A percentile compares a stretch with the other conserved stretches of the same genome.
These are phyloP conservation scores for Conus betulinus DNA, from an alignment of 1,140 invertebrate genomes.

Conservation along the genomic window DNA sequence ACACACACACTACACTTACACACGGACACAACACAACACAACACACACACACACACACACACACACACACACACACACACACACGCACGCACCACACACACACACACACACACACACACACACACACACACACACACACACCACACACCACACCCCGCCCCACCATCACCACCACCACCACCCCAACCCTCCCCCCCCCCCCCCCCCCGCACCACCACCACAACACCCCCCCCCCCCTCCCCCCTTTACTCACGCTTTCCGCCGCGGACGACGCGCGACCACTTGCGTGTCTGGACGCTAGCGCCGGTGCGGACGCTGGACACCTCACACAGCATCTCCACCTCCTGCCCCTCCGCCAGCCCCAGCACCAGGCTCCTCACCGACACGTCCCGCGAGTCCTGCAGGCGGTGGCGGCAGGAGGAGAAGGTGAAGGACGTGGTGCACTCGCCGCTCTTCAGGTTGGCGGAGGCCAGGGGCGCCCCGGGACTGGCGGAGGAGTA, in stretches of 20 bases:
- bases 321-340: not conserved
- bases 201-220: too few relatives aligned
- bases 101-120: too few relatives aligned
- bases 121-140: too few relatives aligned
- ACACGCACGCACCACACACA: too few relatives aligned
- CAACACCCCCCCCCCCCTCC: too few relatives aligned
- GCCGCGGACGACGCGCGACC: not conserved
- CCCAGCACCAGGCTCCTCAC: not conserved
- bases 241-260: too few relatives aligned
- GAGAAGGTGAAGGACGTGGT: slow-evolving; percentile 27
- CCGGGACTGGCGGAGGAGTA: slow-evolving; percentile 1
- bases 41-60: too few relatives aligned
- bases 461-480: slow-evolving; percentile 10
- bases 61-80: too few relatives aligned
- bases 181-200: not conserved
- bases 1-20: too few relatives aligned
- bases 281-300: not conserved
- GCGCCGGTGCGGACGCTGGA: slow-evolving; percentile 6
- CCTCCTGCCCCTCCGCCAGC: slow-evolving; percentile 1
- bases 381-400: not conserved
- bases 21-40: too few relatives aligned
- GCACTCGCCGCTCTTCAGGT: slow-evolving; percentile 25
- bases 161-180: not conserved
- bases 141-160: too few relatives aligned
- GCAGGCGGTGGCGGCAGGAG: not conserved